Conservation (phyloP, 2,888 invertebrate genomes). For the Mythimna vitellina region DNA sequence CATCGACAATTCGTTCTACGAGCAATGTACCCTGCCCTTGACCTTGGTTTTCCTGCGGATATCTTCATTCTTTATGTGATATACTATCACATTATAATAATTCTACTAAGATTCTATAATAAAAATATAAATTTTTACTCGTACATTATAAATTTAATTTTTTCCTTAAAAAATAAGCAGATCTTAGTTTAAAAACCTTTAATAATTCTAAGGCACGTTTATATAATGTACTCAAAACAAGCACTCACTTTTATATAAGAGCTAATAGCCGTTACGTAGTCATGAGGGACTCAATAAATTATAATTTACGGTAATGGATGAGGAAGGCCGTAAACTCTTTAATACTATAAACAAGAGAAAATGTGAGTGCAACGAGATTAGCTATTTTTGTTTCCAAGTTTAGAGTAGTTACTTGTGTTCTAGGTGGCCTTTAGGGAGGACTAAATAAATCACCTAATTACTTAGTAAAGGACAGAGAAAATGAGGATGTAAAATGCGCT, state of each 20-base stretch:
- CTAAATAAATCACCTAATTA: constrained; percentile 25
- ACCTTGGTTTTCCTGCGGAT: too few relatives aligned
- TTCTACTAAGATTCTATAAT: too few relatives aligned
- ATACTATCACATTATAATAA: too few relatives aligned
- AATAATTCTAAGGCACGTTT: constrained; percentile 21
- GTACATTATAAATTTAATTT: too few relatives aligned
- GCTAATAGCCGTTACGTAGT: constrained; percentile 40
- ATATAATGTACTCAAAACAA: constrained; percentile 48
- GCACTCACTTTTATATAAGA: constrained; percentile 48
- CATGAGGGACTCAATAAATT: constrained; percentile 67
- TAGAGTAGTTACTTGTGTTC: constrained; percentile 52
- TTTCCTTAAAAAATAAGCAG: neutral
- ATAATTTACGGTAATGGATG: constrained; percentile 70
- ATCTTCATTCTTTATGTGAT: too few relatives aligned
- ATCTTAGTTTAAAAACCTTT: constrained; percentile 16
- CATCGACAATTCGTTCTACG: too few relatives aligned
- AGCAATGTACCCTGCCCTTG: too few relatives aligned
- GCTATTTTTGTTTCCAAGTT: constrained; percentile 46
- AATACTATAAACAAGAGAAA: constrained; percentile 35
- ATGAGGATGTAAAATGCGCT: constrained; percentile 21
- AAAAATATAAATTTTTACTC: too few relatives aligned
- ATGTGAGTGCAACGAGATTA: constrained; percentile 51
- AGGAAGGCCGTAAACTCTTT: constrained; percentile 53
- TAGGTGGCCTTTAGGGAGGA: constrained; percentile 31
- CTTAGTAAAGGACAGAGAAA: constrained; percentile 11